These are phyloP conservation scores for Mercenaria mercenaria DNA, from an alignment of 1,140 invertebrate genomes.

Conservation along the genomic window DNA sequence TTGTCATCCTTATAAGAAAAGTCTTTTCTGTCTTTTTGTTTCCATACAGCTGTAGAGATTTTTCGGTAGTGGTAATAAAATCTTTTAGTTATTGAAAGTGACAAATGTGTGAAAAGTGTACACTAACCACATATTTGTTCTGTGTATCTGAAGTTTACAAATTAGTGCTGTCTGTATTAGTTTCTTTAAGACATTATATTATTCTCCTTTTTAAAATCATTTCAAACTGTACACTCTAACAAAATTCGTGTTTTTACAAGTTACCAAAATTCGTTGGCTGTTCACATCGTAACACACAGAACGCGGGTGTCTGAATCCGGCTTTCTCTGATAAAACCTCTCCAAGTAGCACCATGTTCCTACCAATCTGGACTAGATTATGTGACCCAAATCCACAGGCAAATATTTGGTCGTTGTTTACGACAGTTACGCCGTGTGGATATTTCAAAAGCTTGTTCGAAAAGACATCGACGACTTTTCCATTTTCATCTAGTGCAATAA, in stretches of 20 bases:
- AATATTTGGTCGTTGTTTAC: constrained; percentile 45
- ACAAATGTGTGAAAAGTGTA: too few relatives aligned
- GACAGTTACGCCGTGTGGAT: neutral
- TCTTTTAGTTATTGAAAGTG: too few relatives aligned
- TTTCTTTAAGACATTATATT: too few relatives aligned
- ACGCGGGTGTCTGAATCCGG: neutral
- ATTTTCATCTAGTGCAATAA: constrained; percentile 1
- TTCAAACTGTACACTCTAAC: constrained; percentile 21
- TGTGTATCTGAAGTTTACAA: too few relatives aligned
- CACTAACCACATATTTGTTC: too few relatives aligned
- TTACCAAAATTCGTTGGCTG: constrained; percentile 28
- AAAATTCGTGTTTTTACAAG: constrained; percentile 34
- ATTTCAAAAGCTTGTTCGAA: neutral
- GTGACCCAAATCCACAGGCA: constrained; percentile 16
- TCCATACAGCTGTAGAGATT: too few relatives aligned
- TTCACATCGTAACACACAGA: constrained; percentile 29
- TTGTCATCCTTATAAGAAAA: too few relatives aligned
- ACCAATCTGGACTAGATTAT: constrained; percentile 14
- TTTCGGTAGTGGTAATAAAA: too few relatives aligned
- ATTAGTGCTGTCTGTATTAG: too few relatives aligned
- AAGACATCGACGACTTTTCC: neutral
- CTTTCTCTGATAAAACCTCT: neutral
- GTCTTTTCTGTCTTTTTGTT: too few relatives aligned
- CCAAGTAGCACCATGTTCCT: constrained; percentile 18
- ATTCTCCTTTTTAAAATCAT: neutral